phyloP scores from a whole-genome alignment of 2,888 invertebrate genomes.

The Oscheius sp. region DNA sequence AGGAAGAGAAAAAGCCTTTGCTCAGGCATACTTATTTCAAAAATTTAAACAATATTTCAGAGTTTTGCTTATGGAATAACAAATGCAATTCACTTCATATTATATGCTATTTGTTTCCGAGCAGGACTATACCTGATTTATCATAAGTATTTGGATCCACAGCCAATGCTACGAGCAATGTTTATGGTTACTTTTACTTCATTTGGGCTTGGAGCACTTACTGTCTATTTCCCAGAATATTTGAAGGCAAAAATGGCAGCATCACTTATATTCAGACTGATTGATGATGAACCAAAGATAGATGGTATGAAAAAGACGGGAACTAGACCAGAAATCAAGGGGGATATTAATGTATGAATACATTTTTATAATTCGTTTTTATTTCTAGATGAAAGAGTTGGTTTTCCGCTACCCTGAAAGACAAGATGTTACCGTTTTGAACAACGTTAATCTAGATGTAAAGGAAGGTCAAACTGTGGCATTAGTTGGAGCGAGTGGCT shows the following conservation, averaged over 20 bases:
- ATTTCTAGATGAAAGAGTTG: conserved; percentile 51
- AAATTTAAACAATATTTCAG: too few species aligned
- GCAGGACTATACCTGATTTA: conserved; percentile 33
- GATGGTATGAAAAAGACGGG: conserved; percentile 15
- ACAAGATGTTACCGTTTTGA: conserved; percentile 55
- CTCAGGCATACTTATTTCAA: too few species aligned
- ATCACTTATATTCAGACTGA: not conserved
- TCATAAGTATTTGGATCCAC: not conserved
- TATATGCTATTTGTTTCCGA: conserved; percentile 71
- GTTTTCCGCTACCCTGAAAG: conserved; percentile 70
- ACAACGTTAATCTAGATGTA: conserved; percentile 29
- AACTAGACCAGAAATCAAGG: conserved; percentile 3
- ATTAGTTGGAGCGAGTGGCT: conserved; percentile 12
- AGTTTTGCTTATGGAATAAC: conserved; percentile 67
- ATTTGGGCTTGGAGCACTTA: not conserved
- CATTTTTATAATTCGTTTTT: conserved; percentile 38
- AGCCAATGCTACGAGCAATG: not conserved
- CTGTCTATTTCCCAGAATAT: not conserved
- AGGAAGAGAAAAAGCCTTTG: conserved; percentile 40
- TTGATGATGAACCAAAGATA: not conserved
- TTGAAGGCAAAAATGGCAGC: conserved; percentile 3
- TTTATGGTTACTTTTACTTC: not conserved
- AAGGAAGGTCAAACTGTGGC: conserved; percentile 11
- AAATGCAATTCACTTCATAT: conserved; percentile 70
- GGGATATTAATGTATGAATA: not conserved